Base-by-base conservation (phyloP, 2,888 invertebrate genomes). In the Synergus laeviventris region DNA sequence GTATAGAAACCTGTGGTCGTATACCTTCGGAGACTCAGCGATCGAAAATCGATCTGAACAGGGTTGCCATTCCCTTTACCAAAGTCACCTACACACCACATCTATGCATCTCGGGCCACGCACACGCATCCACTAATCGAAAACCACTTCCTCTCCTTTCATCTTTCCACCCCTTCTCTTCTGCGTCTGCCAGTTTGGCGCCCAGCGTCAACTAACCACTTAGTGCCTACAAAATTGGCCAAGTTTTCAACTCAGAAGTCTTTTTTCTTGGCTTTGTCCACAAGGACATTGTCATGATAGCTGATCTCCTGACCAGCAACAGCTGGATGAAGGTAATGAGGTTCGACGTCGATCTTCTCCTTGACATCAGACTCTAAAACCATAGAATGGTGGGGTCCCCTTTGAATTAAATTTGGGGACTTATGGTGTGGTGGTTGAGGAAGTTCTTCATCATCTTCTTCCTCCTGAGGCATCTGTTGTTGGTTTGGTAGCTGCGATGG, bases 261-360 rank as follows among this genome's bases (percentile, higher is more conserved):
- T 79, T 82, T 74, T 81, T 90, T 90, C 79, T 90, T 90, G 83
- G 89, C 88, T 78, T 86, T 87, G 76, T 91, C 91, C 11, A 86
- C 86, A 2, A 90, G 83, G 14, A 86, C 86, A 76, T 89, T 90
- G 79, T 90, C 91, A 76, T 90, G 88, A 83, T 94, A 94, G 82
- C 93, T 92, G 78, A 94, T 92, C 73, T 94, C 92, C 60, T 93
- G 92, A 0, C 94, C 94, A 76, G 93, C 93, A 61, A 93, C 92
- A 60, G 94, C 94, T 1, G 94, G 93, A 80, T 92, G 93, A 61
- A 94, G 88, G 77, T 93, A 92, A 81, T 94, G 93, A 0, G 93
- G 92, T 77, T 93, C 93, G 16, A 94, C 92, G 83, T 93, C 93
- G n/a, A 94, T 90, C 83, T 93, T 93, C 77, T 93, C 92, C 82